These are phyloP conservation scores for Amiota mariae DNA, from an alignment of 2,888 invertebrate genomes.

Conservation along the genomic window DNA sequence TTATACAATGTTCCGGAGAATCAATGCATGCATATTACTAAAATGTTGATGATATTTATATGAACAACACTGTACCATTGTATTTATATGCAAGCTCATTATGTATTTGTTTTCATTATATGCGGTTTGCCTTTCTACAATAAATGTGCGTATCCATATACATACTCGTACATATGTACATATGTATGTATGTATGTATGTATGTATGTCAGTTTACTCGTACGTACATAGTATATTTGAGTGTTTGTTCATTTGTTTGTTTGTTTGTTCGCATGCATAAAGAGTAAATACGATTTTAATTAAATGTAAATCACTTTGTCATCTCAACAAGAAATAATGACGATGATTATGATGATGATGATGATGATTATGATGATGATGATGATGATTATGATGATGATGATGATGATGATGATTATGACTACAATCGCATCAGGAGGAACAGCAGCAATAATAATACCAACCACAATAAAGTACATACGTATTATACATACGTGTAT, in stretches of 20 bases:
- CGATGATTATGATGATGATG: slow-evolving; percentile 26
- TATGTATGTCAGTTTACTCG: not conserved
- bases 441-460: too few relatives aligned
- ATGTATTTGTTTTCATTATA: slow-evolving; percentile 6
- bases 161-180: not conserved
- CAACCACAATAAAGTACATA: too few relatives aligned
- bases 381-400: not conserved
- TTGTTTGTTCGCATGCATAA: slow-evolving; percentile 58
- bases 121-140: not conserved
- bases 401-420: too few relatives aligned
- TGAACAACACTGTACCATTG: too few relatives aligned
- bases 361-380: slow-evolving; percentile 18
- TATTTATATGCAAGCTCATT: not conserved
- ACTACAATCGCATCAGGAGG: not conserved
- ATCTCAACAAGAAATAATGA: slow-evolving; percentile 44
- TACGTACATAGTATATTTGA: not conserved
- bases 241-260: not conserved
- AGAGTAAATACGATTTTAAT: slow-evolving; percentile 67
- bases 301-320: slow-evolving; percentile 67
- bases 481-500: too few relatives aligned
- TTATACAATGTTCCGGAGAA: too few relatives aligned
- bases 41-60: too few relatives aligned
- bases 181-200: not conserved
- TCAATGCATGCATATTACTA: too few relatives aligned
- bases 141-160: not conserved